These are phyloP conservation scores for Mellivora capensis DNA, from an alignment of 2,113 vertebrate species.

Conservation along the genomic window DNA sequence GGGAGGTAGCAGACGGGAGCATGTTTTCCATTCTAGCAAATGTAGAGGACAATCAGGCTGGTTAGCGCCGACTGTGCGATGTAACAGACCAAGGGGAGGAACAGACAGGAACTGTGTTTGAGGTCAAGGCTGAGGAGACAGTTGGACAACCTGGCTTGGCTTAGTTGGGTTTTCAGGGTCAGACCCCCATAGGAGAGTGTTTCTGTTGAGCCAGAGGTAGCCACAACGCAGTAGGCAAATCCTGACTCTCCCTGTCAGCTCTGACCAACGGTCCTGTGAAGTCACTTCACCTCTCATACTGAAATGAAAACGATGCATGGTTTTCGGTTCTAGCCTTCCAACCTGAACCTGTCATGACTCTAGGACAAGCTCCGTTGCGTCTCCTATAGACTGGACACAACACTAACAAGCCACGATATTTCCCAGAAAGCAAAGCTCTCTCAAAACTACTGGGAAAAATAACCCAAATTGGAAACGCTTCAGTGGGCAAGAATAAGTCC, in stretches of 20 bases:
- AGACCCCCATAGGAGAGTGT: background rate
- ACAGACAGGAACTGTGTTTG: background rate
- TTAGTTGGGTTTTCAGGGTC: background rate
- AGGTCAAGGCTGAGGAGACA: background rate
- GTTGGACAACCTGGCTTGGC: background rate
- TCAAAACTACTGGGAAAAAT: background rate
- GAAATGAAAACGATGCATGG: background rate
- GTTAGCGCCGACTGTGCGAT: background rate
- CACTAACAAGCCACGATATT: slow-evolving; percentile 19
- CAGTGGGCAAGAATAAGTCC: background rate
- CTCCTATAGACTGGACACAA: background rate
- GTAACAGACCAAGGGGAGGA: background rate
- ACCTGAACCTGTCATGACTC: background rate
- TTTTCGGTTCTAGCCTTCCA: background rate
- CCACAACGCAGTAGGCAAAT: background rate
- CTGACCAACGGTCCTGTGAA: background rate
- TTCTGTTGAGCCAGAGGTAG: background rate
- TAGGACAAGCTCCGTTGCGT: background rate
- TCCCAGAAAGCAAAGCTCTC: slow-evolving; percentile 41
- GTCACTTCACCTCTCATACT: background rate
- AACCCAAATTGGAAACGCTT: background rate
- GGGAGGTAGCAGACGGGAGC: background rate
- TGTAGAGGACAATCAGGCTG: background rate
- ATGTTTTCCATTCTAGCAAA: background rate
- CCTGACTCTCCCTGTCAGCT: background rate